Evolutionary conservation across 2,797 vertebrate genomes (phyloP).

Genomic region (Denticeps clupeoides): DNA sequence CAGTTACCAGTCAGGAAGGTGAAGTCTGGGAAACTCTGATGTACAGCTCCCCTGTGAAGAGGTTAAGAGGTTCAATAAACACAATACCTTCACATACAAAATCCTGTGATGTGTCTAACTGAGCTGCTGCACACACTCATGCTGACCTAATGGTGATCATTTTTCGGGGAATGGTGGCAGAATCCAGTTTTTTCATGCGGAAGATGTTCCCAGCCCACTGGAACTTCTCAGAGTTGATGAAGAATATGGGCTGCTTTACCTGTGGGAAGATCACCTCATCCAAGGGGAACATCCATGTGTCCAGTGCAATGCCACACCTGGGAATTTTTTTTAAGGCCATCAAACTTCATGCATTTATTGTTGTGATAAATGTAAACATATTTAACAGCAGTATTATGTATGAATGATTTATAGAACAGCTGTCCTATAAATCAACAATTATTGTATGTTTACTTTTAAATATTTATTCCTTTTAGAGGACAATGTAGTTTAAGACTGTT

Average conservation of each 20-base stretch:
- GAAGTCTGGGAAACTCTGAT: constrained; percentile 93
- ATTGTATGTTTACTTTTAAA: too few species aligned
- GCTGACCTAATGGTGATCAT: constrained; percentile 88
- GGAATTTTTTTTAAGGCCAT: background rate
- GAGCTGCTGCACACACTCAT: too few species aligned
- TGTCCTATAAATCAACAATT: too few species aligned
- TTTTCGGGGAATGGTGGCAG: constrained; percentile 66
- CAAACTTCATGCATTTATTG: background rate
- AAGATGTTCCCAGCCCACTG: constrained; percentile 76
- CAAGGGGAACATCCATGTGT: constrained; percentile 85
- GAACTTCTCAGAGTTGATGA: constrained; percentile 90
- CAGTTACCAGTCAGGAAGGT: constrained; percentile 77
- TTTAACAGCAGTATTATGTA: too few species aligned
- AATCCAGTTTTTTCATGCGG: constrained; percentile 71
- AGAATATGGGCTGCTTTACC: constrained; percentile 82
- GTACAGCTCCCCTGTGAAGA: constrained; percentile 73
- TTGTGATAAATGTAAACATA: background rate
- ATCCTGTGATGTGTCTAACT: too few species aligned
- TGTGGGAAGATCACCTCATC: constrained; percentile 65
- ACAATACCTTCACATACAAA: background rate
- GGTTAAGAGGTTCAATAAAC: background rate
- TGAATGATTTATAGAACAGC: too few species aligned
- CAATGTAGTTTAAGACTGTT: too few species aligned
- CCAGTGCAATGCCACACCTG: constrained; percentile 84
- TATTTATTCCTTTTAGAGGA: too few species aligned